Evolutionary conservation across 2,888 invertebrate species (phyloP).

Genomic region (Erebia ligea): DNA sequence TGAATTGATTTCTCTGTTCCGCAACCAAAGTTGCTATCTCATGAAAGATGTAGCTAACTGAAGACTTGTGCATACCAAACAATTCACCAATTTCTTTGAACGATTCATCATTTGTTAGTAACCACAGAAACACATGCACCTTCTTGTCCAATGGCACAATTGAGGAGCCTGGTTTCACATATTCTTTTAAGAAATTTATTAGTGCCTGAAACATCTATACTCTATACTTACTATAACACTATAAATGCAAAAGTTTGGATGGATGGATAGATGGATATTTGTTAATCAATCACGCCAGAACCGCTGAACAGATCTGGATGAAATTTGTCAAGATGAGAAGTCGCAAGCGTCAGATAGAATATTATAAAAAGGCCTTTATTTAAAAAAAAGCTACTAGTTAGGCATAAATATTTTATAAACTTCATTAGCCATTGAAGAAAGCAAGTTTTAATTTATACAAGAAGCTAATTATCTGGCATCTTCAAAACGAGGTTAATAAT

Average conservation of each 20-base stretch:
- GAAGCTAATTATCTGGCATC: no score
- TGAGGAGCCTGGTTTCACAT: constrained; percentile 52
- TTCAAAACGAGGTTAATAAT: no score
- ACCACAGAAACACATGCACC: constrained; percentile 71
- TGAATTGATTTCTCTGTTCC: constrained; percentile 64
- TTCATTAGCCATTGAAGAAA: no score
- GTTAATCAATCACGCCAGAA: no score
- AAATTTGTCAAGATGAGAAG: no score
- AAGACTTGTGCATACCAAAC: constrained; percentile 70
- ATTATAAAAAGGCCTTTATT: no score
- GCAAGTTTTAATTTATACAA: no score
- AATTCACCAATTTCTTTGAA: constrained; percentile 66
- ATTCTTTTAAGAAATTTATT: constrained; percentile 56
- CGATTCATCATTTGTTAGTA: constrained; percentile 64
- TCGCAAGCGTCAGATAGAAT: no score
- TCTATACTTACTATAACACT: neutral
- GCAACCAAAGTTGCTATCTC: constrained; percentile 63
- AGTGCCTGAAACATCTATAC: constrained; percentile 59
- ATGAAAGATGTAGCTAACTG: constrained; percentile 69
- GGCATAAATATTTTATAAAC: no score
- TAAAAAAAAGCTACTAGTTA: no score
- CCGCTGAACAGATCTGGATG: no score
- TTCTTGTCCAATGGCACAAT: constrained; percentile 68
- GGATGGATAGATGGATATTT: no score
- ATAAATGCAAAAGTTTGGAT: constrained; percentile 10